Base-by-base conservation (phyloP, 1,140 invertebrate genomes). In the Conus ventricosus region DNA sequence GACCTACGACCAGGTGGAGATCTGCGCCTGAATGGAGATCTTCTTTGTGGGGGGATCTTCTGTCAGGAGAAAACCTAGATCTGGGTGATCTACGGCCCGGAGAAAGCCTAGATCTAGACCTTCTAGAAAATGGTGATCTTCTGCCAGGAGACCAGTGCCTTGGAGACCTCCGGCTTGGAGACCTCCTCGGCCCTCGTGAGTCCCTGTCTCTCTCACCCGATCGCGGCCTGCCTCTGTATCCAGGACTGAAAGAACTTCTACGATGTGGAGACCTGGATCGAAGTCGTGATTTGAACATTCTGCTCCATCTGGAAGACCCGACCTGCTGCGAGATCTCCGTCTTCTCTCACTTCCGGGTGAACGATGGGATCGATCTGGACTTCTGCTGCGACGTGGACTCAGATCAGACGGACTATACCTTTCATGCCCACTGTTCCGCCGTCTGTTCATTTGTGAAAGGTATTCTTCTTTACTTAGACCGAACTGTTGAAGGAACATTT, bases 1-100 rank as follows among this genome's bases (percentile, higher is more conserved):
- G 67, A 71, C 20, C 67, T 11, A 11, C 67, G 67, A 23, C 67
- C 67, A n/a, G 20, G 20, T 71, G 67, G 67, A 1, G 67, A 71
- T 71, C 67, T 20, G 13, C 67, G 20, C 20, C 67, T 4, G 20
- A 39, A 39, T 39, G 67, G 67, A 71, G 67, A 71, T 71, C 15
- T 20, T 71, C 67, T 71, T 20, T 8, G 67, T 71, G 67, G 67
- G 11, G 23, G 67, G 67, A 71, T 23, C 67, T 71, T 71, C 67
- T 71, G 67, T 71, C 67, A 71, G 67, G 67, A n/a, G 67, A 71
- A n/a, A 71, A 71, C 20, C 67, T 71, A 71, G 23, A 71, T 71
- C 67, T n/a, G 11, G 67, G 67, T 7, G 67, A 71, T 23, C 67
- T 20, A n/a, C 67, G 67, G 20, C 67, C 67, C 4, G 67, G 67